Percentiles rank a stretch among this genome's conserved stretches.
phyloP scores from a whole-genome alignment of 2,888 invertebrate genomes.

The Cremastinae sp. region DNA sequence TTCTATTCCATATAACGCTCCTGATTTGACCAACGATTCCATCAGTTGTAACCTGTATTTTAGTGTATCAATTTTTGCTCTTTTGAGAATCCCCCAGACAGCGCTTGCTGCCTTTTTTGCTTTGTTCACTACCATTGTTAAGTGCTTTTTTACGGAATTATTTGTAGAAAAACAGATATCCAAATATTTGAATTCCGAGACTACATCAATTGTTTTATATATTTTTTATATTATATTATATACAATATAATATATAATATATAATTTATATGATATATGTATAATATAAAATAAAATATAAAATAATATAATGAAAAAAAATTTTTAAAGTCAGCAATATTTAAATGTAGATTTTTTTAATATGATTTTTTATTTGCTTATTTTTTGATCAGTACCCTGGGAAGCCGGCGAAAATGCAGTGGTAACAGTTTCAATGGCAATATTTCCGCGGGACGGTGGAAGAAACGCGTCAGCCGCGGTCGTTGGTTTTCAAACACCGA shows the following conservation, averaged over 20 bases:
- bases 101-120: constrained; percentile 15
- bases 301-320: too few relatives aligned
- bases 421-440: constrained; percentile 91
- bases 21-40: too few relatives aligned
- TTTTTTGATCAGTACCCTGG: constrained; percentile 69
- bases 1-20: too few relatives aligned
- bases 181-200: too few relatives aligned
- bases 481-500: constrained; percentile 92
- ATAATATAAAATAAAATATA: too few relatives aligned
- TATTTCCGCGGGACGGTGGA: constrained; percentile 89
- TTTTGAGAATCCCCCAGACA: neutral
- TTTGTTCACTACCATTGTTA: constrained; percentile 21
- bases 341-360: neutral
- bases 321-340: neutral
- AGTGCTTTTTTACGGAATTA: constrained; percentile 21
- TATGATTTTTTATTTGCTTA: too few relatives aligned
- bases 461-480: constrained; percentile 92
- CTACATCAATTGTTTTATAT: too few relatives aligned
- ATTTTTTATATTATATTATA: too few relatives aligned
- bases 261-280: too few relatives aligned
- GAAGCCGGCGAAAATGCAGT: constrained; percentile 82
- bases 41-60: constrained; percentile 5
- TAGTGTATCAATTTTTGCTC: neutral
- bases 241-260: too few relatives aligned
- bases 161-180: constrained; percentile 1